Conservation (phyloP, 1,140 invertebrate species). For the Hetaerina americana region DNA sequence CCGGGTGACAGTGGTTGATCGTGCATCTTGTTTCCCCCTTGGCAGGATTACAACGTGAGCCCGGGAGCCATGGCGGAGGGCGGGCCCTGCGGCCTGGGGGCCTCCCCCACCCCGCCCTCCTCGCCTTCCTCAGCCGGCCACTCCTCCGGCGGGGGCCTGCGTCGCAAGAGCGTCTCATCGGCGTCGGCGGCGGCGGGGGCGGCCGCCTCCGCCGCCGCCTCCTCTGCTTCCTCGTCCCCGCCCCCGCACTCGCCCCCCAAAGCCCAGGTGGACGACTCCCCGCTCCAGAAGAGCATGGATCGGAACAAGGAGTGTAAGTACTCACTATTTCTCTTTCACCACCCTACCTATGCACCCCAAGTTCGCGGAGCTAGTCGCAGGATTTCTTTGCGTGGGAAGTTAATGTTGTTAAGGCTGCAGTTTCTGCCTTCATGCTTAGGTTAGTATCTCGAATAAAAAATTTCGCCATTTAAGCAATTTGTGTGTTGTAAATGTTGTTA, state of each 20-base stretch:
- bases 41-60: conserved; percentile 27
- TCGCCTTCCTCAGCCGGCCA: conserved; percentile 6
- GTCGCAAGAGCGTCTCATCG: too few relatives aligned
- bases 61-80: conserved; percentile 48
- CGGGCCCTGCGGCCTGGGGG: conserved; percentile 26
- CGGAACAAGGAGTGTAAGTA: conserved; percentile 96
- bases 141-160: conserved; percentile 20
- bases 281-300: conserved; percentile 82
- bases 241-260: conserved; percentile 64
- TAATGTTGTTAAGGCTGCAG: too few relatives aligned
- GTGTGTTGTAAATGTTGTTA: too few relatives aligned
- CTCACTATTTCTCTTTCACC: too few relatives aligned
- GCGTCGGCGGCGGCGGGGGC: conserved; percentile 5
- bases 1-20: too few relatives aligned
- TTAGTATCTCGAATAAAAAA: too few relatives aligned
- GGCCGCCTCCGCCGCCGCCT: conserved; percentile 19
- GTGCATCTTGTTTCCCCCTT: too few relatives aligned
- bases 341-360: too few relatives aligned
- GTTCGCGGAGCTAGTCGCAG: too few relatives aligned
- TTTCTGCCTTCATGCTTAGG: too few relatives aligned
- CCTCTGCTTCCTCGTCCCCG: conserved; percentile 28
- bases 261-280: conserved; percentile 84
- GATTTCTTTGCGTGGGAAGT: too few relatives aligned
- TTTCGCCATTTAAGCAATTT: too few relatives aligned
- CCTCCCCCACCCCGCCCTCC: conserved; percentile 13